Evolutionary conservation across 2,113 vertebrate species (phyloP).

Genomic region (Piprites chloris): DNA sequence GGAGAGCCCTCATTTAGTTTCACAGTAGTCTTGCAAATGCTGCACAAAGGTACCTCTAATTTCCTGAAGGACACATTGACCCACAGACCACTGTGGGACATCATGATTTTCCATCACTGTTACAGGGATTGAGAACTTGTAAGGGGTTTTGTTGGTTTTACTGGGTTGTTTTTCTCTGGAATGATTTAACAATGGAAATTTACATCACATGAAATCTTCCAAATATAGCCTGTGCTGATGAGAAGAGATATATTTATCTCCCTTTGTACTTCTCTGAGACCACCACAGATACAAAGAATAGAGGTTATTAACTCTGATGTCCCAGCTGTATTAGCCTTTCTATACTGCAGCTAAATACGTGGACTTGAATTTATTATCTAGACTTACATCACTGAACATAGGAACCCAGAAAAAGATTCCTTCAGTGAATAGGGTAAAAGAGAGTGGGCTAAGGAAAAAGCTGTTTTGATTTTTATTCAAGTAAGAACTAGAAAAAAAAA

Average conservation of each 20-base stretch:
- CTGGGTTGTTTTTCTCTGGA: neutral
- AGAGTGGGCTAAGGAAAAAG: neutral
- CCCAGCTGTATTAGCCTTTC: neutral
- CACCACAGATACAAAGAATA: neutral
- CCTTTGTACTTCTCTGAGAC: conserved; percentile 4
- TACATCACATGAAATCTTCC: conserved; percentile 5
- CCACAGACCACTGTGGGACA: neutral
- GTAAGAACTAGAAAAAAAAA: neutral
- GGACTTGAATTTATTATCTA: neutral
- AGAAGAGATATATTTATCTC: conserved; percentile 30
- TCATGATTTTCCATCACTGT: neutral
- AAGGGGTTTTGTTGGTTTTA: neutral
- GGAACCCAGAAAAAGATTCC: neutral
- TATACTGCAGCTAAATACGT: neutral
- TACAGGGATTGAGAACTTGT: neutral
- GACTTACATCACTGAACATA: neutral
- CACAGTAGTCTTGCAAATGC: neutral
- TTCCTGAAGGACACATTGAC: neutral
- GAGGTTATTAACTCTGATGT: neutral
- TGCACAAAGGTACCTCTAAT: neutral
- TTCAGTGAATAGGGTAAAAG: neutral
- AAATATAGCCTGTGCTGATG: conserved; percentile 17
- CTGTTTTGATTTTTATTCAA: neutral
- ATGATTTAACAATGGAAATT: neutral
- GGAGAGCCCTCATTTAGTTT: neutral